phyloP scores from a whole-genome alignment of 2,113 vertebrate species.

The Ptilorrhoa leucosticta region DNA sequence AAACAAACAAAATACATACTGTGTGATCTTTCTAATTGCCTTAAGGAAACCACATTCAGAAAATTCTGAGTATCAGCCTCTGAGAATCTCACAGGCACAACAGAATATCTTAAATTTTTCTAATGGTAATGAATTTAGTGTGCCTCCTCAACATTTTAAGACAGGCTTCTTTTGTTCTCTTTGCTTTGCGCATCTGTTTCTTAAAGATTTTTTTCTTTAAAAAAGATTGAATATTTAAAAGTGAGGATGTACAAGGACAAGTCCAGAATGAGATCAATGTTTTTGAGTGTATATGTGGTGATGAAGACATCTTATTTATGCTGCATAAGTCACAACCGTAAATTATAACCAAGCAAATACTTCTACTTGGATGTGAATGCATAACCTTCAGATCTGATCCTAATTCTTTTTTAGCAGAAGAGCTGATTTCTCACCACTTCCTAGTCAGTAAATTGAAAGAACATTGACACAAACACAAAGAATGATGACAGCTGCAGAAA shows the following conservation, averaged over 20 bases:
- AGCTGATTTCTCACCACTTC: neutral
- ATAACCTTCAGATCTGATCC: neutral
- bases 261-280: neutral
- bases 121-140: neutral
- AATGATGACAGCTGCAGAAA: neutral
- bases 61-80: neutral
- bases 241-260: rapidly evolving
- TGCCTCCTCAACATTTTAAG: neutral
- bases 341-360: neutral
- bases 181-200: neutral
- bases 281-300: neutral
- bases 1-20: neutral
- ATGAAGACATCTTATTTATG: neutral
- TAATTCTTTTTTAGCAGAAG: neutral
- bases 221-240: neutral
- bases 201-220: neutral
- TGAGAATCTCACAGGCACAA: neutral
- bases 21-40: neutral
- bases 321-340: neutral
- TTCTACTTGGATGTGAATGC: neutral
- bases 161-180: neutral
- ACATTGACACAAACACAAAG: neutral
- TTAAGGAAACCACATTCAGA: neutral
- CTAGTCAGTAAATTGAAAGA: neutral
- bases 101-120: neutral